Conservation (phyloP, 1,140 invertebrate genomes). For the Panulirus ornatus region DNA sequence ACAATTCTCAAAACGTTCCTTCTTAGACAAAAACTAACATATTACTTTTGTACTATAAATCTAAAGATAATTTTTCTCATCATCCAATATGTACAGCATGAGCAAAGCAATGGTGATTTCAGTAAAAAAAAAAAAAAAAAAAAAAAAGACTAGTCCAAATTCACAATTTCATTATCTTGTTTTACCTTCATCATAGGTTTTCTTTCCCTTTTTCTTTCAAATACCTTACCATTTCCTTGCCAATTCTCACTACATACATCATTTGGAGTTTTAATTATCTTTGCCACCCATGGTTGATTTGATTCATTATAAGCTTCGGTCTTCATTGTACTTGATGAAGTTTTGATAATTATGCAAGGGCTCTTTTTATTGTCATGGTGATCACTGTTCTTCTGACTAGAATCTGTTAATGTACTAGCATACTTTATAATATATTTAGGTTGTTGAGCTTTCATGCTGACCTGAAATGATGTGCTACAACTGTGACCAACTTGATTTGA, state of each 20-base stretch:
- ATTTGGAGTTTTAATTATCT: neutral
- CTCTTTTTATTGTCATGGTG: neutral
- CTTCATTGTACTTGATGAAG: conserved; percentile 10
- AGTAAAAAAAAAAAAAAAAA: no score
- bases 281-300: neutral
- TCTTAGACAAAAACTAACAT: no score
- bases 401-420: no score
- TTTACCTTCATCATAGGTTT: neutral
- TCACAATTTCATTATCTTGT: neutral
- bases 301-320: no score
- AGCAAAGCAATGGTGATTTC: no score
- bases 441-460: neutral
- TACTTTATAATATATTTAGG: neutral
- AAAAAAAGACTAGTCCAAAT: neutral
- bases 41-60: no score
- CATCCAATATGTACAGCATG: no score
- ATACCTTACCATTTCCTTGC: neutral
- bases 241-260: neutral
- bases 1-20: no score
- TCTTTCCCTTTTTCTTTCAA: neutral
- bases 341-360: conserved; percentile 1
- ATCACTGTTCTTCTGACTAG: no score
- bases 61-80: no score
- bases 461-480: neutral
- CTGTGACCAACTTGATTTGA: neutral